Conservation (phyloP, 2,113 vertebrate genomes). For the Mystacornis crossleyi region DNA sequence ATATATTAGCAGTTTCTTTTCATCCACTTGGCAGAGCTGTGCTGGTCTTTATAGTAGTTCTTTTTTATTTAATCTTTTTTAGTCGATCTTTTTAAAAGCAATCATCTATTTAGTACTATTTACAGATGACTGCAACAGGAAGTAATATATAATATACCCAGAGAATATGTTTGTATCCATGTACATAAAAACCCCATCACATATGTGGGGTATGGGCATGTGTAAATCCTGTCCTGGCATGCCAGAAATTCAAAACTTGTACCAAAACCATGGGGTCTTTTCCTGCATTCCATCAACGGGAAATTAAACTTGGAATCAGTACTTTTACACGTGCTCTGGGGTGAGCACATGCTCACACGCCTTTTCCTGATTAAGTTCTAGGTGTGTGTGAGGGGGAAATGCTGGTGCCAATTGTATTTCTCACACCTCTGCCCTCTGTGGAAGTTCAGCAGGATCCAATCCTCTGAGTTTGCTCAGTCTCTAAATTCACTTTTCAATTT, state of each 20-base stretch:
- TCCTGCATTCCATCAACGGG: neutral
- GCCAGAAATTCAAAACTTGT: neutral
- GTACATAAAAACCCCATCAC: neutral
- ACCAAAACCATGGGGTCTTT: neutral
- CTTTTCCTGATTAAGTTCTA: neutral
- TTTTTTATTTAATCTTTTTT: neutral
- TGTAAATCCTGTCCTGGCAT: neutral
- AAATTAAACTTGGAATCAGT: neutral
- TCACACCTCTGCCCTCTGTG: accelerated
- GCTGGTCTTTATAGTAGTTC: neutral
- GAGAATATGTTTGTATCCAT: accelerated
- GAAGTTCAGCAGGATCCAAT: neutral
- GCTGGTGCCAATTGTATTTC: neutral
- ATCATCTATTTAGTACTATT: neutral
- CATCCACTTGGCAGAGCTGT: neutral
- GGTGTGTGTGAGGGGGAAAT: neutral
- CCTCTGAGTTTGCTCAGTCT: neutral
- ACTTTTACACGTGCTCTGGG: neutral
- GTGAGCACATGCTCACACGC: neutral
- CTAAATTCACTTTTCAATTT: neutral
- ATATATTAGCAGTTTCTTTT: no score
- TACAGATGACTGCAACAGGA: neutral
- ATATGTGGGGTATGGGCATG: accelerated
- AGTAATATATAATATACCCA: neutral
- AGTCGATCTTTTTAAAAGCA: neutral